A percentile compares a stretch with the other conserved stretches of the same genome.
These are phyloP conservation scores for Leptinotarsa haldemani DNA, from an alignment of 2,888 invertebrate genomes.

Conservation along the genomic window DNA sequence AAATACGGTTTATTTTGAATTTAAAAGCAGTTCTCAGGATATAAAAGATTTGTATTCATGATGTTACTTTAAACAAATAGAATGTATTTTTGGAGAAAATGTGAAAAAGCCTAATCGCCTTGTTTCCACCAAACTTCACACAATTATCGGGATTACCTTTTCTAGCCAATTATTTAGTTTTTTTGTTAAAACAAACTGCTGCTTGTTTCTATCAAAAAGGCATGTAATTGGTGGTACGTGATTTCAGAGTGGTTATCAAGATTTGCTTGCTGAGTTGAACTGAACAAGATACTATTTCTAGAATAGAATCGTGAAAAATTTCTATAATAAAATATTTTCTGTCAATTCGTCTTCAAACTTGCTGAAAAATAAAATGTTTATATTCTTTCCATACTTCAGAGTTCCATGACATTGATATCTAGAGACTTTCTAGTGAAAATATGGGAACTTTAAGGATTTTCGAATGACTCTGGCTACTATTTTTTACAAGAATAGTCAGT, in stretches of 20 bases:
- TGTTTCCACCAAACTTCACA: constrained; percentile 19
- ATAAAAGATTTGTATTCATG: constrained; percentile 41
- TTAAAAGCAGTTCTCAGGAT: constrained; percentile 38
- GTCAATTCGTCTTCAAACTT: no score
- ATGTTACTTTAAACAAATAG: constrained; percentile 45
- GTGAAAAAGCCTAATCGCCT: constrained; percentile 30
- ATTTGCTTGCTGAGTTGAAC: background rate
- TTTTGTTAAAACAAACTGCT: background rate
- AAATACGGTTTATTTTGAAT: constrained; percentile 38
- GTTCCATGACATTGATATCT: no score
- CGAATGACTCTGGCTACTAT: no score
- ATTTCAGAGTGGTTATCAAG: background rate
- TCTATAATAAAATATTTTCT: no score
- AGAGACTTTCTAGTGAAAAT: no score
- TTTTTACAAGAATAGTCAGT: no score
- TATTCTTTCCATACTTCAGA: no score
- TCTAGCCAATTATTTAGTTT: constrained; percentile 7
- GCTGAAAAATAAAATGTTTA: no score
- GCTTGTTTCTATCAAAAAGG: constrained; percentile 4
- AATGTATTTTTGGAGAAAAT: constrained; percentile 45
- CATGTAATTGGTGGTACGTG: background rate
- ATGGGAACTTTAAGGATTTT: no score
- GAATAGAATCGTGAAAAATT: background rate
- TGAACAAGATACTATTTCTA: no score
- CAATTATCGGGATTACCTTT: constrained; percentile 12